phyloP scores from a whole-genome alignment of 2,888 invertebrate genomes.

The Gasteruption jaculator region DNA sequence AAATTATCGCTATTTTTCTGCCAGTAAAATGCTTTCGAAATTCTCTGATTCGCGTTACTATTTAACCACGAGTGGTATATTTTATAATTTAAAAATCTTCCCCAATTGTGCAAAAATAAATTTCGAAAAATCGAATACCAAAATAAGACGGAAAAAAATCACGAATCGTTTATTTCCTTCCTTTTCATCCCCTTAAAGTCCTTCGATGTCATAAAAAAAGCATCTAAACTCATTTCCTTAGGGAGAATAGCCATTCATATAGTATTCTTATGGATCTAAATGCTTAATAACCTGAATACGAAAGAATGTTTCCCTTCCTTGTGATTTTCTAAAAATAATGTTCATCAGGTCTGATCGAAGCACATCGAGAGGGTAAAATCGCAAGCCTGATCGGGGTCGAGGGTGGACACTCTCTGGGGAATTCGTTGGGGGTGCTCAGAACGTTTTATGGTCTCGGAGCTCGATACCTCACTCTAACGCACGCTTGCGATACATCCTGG shows the following conservation, averaged over 20 bases:
- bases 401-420: constrained; percentile 88
- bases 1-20: no score
- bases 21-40: no score
- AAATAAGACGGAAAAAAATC: no score
- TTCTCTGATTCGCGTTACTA: no score
- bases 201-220: no score
- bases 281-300: neutral
- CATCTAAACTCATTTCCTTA: no score
- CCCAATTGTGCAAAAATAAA: no score
- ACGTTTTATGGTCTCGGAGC: constrained; percentile 88
- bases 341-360: constrained; percentile 63
- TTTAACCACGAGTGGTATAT: no score
- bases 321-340: constrained; percentile 1
- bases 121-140: no score
- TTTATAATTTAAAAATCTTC: no score
- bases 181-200: no score
- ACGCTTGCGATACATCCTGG: constrained; percentile 91
- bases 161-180: no score
- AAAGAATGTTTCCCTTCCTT: constrained; percentile 7
- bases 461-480: constrained; percentile 84
- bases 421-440: constrained; percentile 80
- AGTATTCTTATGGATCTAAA: neutral
- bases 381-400: constrained; percentile 89
- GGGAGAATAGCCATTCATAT: neutral
- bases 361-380: constrained; percentile 69